These are phyloP conservation scores for Puntigrus tetrazona DNA, from an alignment of 2,113 vertebrate genomes.

Conservation along the genomic window DNA sequence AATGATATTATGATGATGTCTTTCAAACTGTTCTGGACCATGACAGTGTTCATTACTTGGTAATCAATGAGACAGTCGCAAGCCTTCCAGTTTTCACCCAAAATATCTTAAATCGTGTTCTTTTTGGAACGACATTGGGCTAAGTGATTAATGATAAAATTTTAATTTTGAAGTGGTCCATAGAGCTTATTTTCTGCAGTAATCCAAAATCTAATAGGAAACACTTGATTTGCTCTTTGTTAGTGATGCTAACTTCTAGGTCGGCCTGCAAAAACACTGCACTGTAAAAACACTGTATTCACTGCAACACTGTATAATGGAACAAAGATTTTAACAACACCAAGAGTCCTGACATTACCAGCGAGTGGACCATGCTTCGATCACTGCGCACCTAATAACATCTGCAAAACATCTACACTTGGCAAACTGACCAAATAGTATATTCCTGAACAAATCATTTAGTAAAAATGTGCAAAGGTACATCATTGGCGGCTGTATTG, in stretches of 20 bases:
- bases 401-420: not conserved
- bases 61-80: too few relatives aligned
- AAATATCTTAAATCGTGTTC: too few relatives aligned
- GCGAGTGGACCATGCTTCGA: not conserved
- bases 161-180: too few relatives aligned
- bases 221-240: not conserved
- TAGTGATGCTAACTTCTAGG: not conserved
- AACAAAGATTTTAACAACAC: not conserved
- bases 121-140: too few relatives aligned
- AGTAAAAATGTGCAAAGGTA: not conserved
- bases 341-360: not conserved
- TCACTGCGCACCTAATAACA: not conserved
- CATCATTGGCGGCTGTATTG: not conserved
- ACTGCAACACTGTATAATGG: not conserved
- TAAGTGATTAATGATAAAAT: too few relatives aligned
- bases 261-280: not conserved
- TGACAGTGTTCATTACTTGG: too few relatives aligned
- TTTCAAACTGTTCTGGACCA: too few relatives aligned
- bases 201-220: not conserved
- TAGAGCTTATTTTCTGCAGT: not conserved
- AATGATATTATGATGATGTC: too few relatives aligned
- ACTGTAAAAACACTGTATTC: too few relatives aligned
- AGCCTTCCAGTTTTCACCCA: too few relatives aligned
- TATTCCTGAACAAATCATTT: not conserved
- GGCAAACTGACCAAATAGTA: not conserved